Conservation (phyloP, 2,797 vertebrate species). For the Apodemus agrarius region DNA sequence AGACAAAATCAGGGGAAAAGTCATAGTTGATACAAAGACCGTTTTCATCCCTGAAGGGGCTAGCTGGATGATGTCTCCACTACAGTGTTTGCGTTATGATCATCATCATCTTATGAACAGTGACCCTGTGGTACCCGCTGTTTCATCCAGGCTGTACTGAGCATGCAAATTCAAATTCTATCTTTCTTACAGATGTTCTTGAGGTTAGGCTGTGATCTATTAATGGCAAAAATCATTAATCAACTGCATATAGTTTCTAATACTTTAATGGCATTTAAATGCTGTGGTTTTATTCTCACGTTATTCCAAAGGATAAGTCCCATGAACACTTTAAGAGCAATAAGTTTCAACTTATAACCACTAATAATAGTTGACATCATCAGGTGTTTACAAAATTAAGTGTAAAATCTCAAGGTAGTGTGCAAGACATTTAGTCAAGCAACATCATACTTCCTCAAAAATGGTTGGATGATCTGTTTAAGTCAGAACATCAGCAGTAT, state of each 20-base stretch:
- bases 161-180: background rate
- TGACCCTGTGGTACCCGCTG: background rate
- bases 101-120: background rate
- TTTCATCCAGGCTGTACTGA: background rate
- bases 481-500: background rate
- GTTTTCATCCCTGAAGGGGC: background rate
- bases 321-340: background rate
- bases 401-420: background rate
- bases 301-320: slow-evolving; percentile 35
- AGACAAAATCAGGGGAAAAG: background rate
- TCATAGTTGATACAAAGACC: background rate
- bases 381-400: slow-evolving; percentile 37
- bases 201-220: background rate
- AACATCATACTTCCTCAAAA: background rate
- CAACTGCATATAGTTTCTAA: background rate
- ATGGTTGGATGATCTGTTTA: background rate
- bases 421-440: background rate
- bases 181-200: background rate
- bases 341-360: background rate
- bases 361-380: background rate
- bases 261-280: background rate
- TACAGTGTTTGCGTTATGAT: background rate
- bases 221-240: background rate
- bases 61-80: background rate
- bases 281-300: slow-evolving; percentile 18